Evolutionary conservation across 2,113 vertebrate genomes (phyloP).

Genomic region (Oryzias woworae): DNA sequence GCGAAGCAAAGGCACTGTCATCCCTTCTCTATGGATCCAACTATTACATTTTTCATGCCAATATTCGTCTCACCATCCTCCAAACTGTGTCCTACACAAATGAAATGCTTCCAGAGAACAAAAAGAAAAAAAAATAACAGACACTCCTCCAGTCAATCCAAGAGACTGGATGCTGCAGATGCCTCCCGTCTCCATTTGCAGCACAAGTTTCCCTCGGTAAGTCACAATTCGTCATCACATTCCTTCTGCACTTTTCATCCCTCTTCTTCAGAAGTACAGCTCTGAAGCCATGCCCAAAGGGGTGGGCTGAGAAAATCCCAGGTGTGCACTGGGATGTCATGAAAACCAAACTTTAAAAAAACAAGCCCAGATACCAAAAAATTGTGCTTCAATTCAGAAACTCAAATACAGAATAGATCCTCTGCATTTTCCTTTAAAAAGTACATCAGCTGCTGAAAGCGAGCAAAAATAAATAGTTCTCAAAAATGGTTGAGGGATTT

Average conservation of each 20-base stretch:
- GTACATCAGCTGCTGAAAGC: too few relatives aligned
- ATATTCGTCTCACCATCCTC: constrained; percentile 21
- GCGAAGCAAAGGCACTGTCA: not conserved
- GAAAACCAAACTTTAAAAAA: too few relatives aligned
- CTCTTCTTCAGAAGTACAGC: too few relatives aligned
- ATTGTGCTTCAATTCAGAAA: too few relatives aligned
- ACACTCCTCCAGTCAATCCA: constrained; percentile 48
- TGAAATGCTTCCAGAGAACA: constrained; percentile 52
- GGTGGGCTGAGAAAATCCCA: too few relatives aligned
- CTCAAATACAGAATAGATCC: too few relatives aligned
- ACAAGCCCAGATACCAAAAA: too few relatives aligned
- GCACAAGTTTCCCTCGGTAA: constrained; percentile 36
- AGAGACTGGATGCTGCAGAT: constrained; percentile 39
- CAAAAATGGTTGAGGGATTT: too few relatives aligned
- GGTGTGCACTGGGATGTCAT: too few relatives aligned
- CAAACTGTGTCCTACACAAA: constrained; percentile 36
- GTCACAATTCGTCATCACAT: constrained; percentile 24
- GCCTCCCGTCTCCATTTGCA: constrained; percentile 44
- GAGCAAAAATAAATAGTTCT: too few relatives aligned
- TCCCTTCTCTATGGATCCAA: constrained; percentile 1
- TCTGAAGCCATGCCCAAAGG: too few relatives aligned
- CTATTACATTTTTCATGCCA: constrained; percentile 19
- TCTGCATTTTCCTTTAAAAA: too few relatives aligned
- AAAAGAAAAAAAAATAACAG: constrained; percentile 52
- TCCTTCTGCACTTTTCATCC: constrained; percentile 1